Conservation (phyloP, 2,113 vertebrate genomes). For the Rhadina sibilatrix region DNA sequence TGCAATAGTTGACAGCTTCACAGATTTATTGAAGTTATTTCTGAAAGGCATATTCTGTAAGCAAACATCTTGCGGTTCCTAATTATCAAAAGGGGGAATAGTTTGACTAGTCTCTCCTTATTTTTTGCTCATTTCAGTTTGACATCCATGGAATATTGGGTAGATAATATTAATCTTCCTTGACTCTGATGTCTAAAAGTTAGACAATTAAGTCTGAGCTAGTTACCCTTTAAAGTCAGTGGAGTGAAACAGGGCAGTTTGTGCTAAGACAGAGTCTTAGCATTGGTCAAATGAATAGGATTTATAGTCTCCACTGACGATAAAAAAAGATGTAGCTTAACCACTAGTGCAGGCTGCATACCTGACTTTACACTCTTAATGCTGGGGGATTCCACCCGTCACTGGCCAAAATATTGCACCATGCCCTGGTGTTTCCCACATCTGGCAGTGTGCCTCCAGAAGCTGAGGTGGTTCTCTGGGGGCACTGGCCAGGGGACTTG, state of each 20-base stretch:
- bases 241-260: constrained; percentile 14
- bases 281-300: background rate
- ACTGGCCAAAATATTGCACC: background rate
- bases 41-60: constrained; percentile 36
- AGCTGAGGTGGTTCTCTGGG: background rate
- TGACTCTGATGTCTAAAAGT: constrained; percentile 30
- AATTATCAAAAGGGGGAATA: constrained; percentile 47
- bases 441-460: background rate
- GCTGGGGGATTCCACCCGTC: background rate
- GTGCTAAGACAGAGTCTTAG: constrained; percentile 6
- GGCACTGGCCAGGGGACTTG: rapidly evolving
- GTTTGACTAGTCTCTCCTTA: background rate
- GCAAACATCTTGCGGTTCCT: constrained; percentile 19
- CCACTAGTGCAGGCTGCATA: background rate
- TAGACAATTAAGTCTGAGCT: constrained; percentile 37
- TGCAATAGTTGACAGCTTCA: constrained; percentile 36
- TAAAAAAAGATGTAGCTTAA: background rate
- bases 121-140: constrained; percentile 22
- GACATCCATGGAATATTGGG: background rate
- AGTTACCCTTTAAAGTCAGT: constrained; percentile 31
- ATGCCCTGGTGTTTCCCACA: background rate
- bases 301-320: background rate
- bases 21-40: constrained; percentile 54
- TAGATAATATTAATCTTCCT: constrained; percentile 34
- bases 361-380: background rate